These are phyloP conservation scores for Aphaenogaster rudis DNA, from an alignment of 1,140 invertebrate genomes.

Conservation along the genomic window DNA sequence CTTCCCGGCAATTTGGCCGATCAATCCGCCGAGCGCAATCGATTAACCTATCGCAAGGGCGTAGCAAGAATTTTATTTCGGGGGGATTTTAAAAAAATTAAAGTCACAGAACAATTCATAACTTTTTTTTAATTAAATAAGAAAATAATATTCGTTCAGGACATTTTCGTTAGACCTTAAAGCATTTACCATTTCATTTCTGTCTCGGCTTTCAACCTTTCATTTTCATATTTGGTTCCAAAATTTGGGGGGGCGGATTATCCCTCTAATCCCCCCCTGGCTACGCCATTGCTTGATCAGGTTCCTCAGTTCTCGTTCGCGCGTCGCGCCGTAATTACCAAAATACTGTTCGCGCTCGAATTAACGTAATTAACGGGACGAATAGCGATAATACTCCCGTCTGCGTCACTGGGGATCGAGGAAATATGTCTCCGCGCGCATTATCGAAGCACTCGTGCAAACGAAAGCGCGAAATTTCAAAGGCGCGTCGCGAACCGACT, in stretches of 20 bases:
- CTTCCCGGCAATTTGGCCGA: not conserved
- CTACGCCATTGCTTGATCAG: not conserved
- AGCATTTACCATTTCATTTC: too few relatives aligned
- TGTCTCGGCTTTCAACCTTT: too few relatives aligned
- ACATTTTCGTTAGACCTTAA: too few relatives aligned
- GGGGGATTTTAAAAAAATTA: too few relatives aligned
- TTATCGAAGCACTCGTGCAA: not conserved
- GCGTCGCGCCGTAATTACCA: not conserved
- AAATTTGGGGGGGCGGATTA: too few relatives aligned
- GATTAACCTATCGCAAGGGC: not conserved
- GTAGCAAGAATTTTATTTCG: too few relatives aligned
- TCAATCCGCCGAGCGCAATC: not conserved
- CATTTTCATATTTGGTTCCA: too few relatives aligned
- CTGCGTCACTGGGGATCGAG: not conserved
- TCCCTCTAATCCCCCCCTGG: too few relatives aligned
- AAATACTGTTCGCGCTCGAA: not conserved
- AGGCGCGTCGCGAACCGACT: not conserved
- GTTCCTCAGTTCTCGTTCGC: not conserved
- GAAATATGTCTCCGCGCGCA: not conserved
- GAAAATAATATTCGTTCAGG: too few relatives aligned
- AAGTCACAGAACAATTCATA: too few relatives aligned
- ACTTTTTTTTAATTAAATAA: too few relatives aligned
- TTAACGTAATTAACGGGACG: not conserved
- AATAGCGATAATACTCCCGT: constrained; percentile 26
- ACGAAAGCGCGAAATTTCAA: not conserved